These are phyloP conservation scores for Huso huso DNA, from an alignment of 2,797 vertebrate species.

Conservation along the genomic window DNA sequence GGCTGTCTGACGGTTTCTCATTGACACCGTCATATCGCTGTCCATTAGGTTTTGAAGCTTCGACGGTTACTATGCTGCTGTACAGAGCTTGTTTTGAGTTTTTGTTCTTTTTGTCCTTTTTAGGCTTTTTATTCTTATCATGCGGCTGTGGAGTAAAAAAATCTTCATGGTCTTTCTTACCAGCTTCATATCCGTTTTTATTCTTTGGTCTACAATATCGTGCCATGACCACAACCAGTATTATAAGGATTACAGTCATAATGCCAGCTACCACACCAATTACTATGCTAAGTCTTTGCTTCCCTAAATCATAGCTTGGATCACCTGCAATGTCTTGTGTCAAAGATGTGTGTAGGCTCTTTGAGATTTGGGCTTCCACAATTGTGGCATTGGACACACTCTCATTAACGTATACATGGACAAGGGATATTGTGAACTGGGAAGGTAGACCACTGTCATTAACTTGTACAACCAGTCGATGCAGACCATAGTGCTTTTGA, in stretches of 20 bases:
- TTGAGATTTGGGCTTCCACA: conserved; percentile 83
- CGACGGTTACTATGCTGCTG: conserved; percentile 93
- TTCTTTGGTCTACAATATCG: conserved; percentile 90
- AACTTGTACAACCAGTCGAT: conserved; percentile 86
- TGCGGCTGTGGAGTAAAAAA: conserved; percentile 95
- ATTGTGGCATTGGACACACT: conserved; percentile 82
- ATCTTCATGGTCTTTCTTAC: conserved; percentile 95
- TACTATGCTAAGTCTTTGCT: conserved; percentile 87
- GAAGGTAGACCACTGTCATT: conserved; percentile 90
- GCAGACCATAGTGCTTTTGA: conserved; percentile 86
- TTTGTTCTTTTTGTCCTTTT: conserved; percentile 92
- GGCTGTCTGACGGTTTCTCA: conserved; percentile 93
- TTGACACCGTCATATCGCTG: conserved; percentile 94
- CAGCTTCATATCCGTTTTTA: conserved; percentile 89
- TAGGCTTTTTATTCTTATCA: conserved; percentile 93
- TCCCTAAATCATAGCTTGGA: conserved; percentile 90
- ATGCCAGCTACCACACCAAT: conserved; percentile 92
- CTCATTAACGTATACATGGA: conserved; percentile 93
- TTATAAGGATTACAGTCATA: conserved; percentile 89
- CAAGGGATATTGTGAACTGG: conserved; percentile 84
- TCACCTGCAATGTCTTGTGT: conserved; percentile 91
- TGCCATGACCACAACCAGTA: conserved; percentile 87
- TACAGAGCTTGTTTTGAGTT: conserved; percentile 95
- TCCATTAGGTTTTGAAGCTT: conserved; percentile 93
- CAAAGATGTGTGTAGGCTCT: conserved; percentile 84